A percentile compares a stretch with the other conserved stretches of the same genome.
phyloP scores from a whole-genome alignment of 2,888 invertebrate genomes.

The Ptilodon capucinus region DNA sequence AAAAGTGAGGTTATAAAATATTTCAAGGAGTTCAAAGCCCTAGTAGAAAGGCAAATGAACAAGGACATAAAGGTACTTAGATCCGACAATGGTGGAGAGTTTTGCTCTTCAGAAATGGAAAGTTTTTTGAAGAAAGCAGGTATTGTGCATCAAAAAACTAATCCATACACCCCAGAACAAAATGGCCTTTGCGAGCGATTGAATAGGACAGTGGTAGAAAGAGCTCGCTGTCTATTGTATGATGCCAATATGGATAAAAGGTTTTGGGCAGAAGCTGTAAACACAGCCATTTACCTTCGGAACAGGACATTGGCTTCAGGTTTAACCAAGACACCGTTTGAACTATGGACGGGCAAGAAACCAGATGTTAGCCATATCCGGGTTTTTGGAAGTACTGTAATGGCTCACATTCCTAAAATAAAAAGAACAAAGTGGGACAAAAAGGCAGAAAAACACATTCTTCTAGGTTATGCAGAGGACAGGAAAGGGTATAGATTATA shows the following conservation, averaged over 20 bases:
- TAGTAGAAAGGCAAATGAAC: not conserved
- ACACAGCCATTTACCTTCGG: slow-evolving; percentile 1
- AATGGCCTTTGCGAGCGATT: slow-evolving; percentile 1
- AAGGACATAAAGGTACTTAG: not conserved
- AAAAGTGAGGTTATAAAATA: slow-evolving; percentile 3
- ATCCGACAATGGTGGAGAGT: no score
- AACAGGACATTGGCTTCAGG: slow-evolving; percentile 2
- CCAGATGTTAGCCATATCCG: slow-evolving; percentile 9
- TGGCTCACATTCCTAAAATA: slow-evolving; percentile 9
- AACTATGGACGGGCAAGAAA: slow-evolving; percentile 3
- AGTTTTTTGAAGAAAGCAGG: not conserved
- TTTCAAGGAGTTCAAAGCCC: slow-evolving; percentile 3
- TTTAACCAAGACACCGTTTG: slow-evolving; percentile 5
- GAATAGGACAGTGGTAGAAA: slow-evolving; percentile 2
- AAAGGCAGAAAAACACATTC: slow-evolving; percentile 1
- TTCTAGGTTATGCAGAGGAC: slow-evolving; percentile 3
- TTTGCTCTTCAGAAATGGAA: not conserved
- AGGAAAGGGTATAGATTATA: slow-evolving; percentile 6
- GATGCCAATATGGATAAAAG: slow-evolving; percentile 1
- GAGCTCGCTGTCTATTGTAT: slow-evolving; percentile 1
- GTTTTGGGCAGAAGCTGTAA: slow-evolving; percentile 3
- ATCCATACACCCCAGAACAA: slow-evolving; percentile 4
- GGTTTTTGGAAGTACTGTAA: slow-evolving; percentile 8
- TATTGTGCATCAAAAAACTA: slow-evolving; percentile 3
- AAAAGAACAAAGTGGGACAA: slow-evolving; percentile 13